Conservation (phyloP, 2,888 invertebrate species). For the Pandemis heparana region DNA sequence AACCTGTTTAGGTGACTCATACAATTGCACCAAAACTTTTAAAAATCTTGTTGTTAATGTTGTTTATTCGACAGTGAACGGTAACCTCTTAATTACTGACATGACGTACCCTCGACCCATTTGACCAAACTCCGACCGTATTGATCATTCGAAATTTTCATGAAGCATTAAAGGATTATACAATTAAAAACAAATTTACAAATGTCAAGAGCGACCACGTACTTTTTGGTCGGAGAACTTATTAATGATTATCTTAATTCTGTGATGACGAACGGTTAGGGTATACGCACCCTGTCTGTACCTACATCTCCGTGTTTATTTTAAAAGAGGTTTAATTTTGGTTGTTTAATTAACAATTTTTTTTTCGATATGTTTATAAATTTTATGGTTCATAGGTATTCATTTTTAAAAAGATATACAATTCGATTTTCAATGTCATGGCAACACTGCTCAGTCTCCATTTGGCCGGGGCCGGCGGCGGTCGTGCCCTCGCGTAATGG, state of each 20-base stretch:
- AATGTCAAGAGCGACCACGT: conserved; percentile 41
- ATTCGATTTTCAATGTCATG: conserved; percentile 25
- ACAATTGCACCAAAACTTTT: neutral
- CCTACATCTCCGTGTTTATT: neutral
- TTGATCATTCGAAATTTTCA: conserved; percentile 32
- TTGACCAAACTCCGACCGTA: conserved; percentile 34
- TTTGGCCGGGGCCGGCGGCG: conserved; percentile 69
- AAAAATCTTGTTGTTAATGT: neutral
- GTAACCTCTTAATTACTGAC: conserved; percentile 31
- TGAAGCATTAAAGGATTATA: conserved; percentile 41
- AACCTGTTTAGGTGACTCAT: no score
- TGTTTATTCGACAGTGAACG: neutral
- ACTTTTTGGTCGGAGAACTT: conserved; percentile 29
- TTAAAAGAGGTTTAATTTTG: no score
- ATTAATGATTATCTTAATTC: conserved; percentile 38
- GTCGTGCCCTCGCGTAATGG: conserved; percentile 76
- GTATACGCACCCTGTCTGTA: neutral
- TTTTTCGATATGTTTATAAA: no score
- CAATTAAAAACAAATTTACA: conserved; percentile 42
- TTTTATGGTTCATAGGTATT: no score
- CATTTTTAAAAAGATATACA: neutral
- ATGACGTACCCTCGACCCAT: conserved; percentile 33
- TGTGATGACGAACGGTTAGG: conserved; percentile 9
- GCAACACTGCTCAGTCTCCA: conserved; percentile 74
- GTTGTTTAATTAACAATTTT: no score